These are phyloP conservation scores for Callyntrura sp. DNA, from an alignment of 2,888 invertebrate species.

Conservation along the genomic window DNA sequence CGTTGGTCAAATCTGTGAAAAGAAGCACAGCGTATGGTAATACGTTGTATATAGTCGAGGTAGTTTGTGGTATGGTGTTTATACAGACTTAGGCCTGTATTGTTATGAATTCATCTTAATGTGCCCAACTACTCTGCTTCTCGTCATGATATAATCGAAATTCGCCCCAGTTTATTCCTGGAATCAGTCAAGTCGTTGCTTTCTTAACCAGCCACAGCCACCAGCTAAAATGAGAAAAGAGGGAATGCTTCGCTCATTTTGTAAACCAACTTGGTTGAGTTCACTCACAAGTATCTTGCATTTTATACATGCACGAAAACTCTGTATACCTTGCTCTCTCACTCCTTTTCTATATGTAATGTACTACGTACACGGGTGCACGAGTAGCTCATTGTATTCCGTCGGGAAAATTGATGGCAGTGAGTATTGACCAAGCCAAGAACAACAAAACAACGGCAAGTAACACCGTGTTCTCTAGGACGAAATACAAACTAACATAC, in stretches of 20 bases:
- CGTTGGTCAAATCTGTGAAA: slow-evolving; percentile 7
- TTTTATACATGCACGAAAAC: slow-evolving; percentile 16
- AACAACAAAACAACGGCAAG: slow-evolving; percentile 32
- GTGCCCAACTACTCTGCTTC: background rate
- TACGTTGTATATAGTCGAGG: background rate
- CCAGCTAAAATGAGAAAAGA: slow-evolving; percentile 60
- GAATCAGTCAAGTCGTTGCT: slow-evolving; percentile 60
- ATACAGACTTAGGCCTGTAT: background rate
- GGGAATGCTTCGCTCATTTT: slow-evolving; percentile 64
- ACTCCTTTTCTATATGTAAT: slow-evolving; percentile 14
- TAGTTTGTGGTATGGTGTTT: background rate
- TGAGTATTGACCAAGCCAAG: slow-evolving; percentile 72
- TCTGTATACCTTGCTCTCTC: background rate
- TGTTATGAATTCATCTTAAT: slow-evolving; percentile 19
- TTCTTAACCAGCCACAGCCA: slow-evolving; percentile 71
- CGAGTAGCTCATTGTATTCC: background rate
- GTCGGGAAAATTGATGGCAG: slow-evolving; percentile 62
- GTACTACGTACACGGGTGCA: background rate
- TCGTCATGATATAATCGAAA: slow-evolving; percentile 46
- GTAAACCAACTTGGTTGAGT: slow-evolving; percentile 63
- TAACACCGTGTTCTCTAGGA: background rate
- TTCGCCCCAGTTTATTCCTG: slow-evolving; percentile 72
- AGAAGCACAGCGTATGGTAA: background rate
- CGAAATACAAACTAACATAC: background rate
- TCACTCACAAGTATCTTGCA: slow-evolving; percentile 57